Evolutionary conservation across 2,113 vertebrate species (phyloP).

Genomic region (Channa argus): DNA sequence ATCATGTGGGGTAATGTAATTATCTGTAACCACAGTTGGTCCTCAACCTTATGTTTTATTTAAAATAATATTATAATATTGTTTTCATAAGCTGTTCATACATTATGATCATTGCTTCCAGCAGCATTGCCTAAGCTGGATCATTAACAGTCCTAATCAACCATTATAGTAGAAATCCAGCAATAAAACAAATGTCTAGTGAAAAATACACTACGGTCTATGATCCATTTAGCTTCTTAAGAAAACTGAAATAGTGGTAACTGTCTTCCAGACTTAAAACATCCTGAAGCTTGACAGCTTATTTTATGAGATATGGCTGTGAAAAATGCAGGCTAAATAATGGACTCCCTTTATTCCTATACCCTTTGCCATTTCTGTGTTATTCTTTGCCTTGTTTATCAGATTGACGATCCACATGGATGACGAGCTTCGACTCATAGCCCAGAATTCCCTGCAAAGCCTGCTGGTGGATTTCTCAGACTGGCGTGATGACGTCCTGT

Average conservation of each 20-base stretch:
- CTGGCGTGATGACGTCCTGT: slow-evolving; percentile 96
- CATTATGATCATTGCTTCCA: not conserved
- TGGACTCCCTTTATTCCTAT: too few relatives aligned
- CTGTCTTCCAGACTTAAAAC: too few relatives aligned
- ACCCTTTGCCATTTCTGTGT: not conserved
- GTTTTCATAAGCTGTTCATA: not conserved
- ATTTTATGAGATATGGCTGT: too few relatives aligned
- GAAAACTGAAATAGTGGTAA: too few relatives aligned
- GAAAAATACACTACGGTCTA: too few relatives aligned
- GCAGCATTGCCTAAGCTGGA: too few relatives aligned
- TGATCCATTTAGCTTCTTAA: too few relatives aligned
- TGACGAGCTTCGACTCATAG: slow-evolving; percentile 95
- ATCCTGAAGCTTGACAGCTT: too few relatives aligned
- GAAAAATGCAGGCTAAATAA: too few relatives aligned
- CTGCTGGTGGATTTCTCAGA: slow-evolving; percentile 94
- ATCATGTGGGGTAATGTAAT: not conserved
- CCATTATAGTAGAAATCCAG: too few relatives aligned
- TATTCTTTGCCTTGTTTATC: not conserved
- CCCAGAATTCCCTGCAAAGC: slow-evolving; percentile 97
- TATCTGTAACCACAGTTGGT: not conserved
- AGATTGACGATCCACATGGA: slow-evolving; percentile 99
- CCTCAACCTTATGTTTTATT: not conserved
- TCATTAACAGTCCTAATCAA: too few relatives aligned
- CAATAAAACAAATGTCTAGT: too few relatives aligned
- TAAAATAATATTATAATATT: not conserved